phyloP scores from a whole-genome alignment of 2,113 vertebrate genomes.

The Zosterops lateralis region DNA sequence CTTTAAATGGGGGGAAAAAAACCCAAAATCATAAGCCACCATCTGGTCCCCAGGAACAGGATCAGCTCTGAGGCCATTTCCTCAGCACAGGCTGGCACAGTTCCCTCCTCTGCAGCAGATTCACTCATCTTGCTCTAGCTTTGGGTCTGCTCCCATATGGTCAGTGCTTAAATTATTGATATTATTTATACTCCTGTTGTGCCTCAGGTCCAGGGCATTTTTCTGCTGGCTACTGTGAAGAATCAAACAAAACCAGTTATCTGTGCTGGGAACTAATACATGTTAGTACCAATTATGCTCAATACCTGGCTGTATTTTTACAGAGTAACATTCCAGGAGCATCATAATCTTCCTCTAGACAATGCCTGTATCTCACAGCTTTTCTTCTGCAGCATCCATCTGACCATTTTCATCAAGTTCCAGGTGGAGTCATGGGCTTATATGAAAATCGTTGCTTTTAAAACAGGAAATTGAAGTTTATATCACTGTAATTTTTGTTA shows the following conservation, averaged over 20 bases:
- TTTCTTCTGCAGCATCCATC: neutral
- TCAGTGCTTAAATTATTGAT: constrained; percentile 1
- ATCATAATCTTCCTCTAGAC: neutral
- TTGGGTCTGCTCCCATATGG: neutral
- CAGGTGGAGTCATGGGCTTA: neutral
- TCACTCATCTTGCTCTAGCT: neutral
- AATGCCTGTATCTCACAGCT: neutral
- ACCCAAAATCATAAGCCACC: neutral
- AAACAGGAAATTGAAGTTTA: neutral
- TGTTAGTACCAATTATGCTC: neutral
- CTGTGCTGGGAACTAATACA: neutral
- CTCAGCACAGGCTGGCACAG: neutral
- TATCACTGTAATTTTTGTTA: neutral
- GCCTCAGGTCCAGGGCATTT: neutral
- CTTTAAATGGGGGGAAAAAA: neutral
- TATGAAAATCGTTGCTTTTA: neutral
- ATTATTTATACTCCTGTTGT: neutral
- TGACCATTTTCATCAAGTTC: neutral
- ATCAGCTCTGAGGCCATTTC: neutral
- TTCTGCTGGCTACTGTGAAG: neutral
- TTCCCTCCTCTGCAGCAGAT: neutral
- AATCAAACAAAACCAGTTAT: neutral
- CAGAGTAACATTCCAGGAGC: neutral
- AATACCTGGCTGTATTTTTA: neutral
- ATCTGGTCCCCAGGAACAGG: neutral